These are phyloP conservation scores for Zoanthus solanderi DNA, from an alignment of 92 coral and sea anemone species.

Conservation along the genomic window DNA sequence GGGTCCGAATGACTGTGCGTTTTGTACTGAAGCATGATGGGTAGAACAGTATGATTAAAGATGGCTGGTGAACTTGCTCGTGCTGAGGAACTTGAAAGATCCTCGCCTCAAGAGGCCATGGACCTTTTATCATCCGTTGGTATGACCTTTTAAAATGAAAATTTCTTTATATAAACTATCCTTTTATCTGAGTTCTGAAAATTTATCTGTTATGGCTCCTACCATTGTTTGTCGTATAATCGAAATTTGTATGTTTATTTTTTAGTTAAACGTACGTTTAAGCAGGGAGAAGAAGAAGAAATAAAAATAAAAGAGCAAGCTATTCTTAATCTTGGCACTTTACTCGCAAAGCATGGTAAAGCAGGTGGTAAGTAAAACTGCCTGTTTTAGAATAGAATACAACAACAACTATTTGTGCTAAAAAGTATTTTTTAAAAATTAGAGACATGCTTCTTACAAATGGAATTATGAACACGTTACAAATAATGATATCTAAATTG, in stretches of 20 bases:
- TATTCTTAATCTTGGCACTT: constrained; percentile 81
- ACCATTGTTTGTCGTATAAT: background rate
- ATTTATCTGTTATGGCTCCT: no score
- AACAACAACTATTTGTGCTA: background rate
- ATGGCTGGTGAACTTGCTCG: constrained; percentile 95
- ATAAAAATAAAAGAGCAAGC: constrained; percentile 95
- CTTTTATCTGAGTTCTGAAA: background rate
- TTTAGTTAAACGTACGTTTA: constrained; percentile 80
- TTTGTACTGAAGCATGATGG: constrained; percentile 51
- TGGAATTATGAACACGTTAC: no score
- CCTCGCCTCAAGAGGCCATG: constrained; percentile 92
- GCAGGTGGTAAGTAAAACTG: constrained; percentile 79
- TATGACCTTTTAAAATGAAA: constrained; percentile 8
- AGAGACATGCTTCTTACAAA: no score
- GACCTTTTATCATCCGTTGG: constrained; percentile 92
- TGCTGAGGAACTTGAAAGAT: constrained; percentile 82
- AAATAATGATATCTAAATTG: no score
- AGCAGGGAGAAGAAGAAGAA: constrained; percentile 82
- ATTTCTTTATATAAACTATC: no score
- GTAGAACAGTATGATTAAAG: constrained; percentile 53
- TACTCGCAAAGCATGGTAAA: constrained; percentile 84
- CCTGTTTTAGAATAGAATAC: background rate
- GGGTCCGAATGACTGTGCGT: constrained; percentile 24
- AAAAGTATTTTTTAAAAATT: no score
- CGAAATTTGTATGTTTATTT: background rate